These are phyloP conservation scores for Gibbula magus DNA, from an alignment of 2,888 invertebrate genomes.

Conservation along the genomic window DNA sequence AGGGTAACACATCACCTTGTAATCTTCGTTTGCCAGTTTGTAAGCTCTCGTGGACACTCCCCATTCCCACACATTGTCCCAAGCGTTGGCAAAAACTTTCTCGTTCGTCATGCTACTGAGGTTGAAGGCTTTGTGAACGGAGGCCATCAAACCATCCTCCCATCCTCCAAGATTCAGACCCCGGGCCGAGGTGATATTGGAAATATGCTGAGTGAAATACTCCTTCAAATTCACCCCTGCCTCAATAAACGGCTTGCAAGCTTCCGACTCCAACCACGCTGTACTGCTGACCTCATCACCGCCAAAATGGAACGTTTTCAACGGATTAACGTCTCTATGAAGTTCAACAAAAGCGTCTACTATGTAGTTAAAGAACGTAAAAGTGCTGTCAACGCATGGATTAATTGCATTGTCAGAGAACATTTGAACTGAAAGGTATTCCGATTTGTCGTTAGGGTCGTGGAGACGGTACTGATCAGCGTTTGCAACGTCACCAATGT, in stretches of 20 bases:
- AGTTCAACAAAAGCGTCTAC: slow-evolving; percentile 2
- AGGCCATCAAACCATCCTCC: slow-evolving; percentile 57
- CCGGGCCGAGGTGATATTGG: slow-evolving; percentile 28
- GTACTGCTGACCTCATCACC: slow-evolving; percentile 57
- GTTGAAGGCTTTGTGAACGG: slow-evolving; percentile 30
- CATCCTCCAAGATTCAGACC: slow-evolving; percentile 48
- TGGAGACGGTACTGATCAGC: slow-evolving; percentile 38
- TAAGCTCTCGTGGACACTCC: slow-evolving; percentile 55
- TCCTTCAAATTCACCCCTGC: slow-evolving; percentile 34
- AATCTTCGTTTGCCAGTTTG: slow-evolving; percentile 65
- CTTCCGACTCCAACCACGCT: slow-evolving; percentile 50
- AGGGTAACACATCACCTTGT: slow-evolving; percentile 56
- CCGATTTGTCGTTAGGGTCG: slow-evolving; percentile 36
- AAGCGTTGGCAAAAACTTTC: slow-evolving; percentile 61
- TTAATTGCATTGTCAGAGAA: slow-evolving; percentile 48
- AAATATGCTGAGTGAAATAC: slow-evolving; percentile 34
- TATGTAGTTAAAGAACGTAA: slow-evolving; percentile 41
- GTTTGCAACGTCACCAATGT: slow-evolving; percentile 23
- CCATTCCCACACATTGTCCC: slow-evolving; percentile 65
- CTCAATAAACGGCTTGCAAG: slow-evolving; percentile 33
- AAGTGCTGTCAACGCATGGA: slow-evolving; percentile 53
- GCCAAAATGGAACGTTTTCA: slow-evolving; percentile 68
- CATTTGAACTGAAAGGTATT: slow-evolving; percentile 39
- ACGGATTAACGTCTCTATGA: slow-evolving; percentile 51
- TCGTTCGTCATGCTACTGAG: slow-evolving; percentile 36